Percentiles rank a stretch among this genome's conserved stretches.
These are phyloP conservation scores for Eristalinus aeneus DNA, from an alignment of 2,888 invertebrate genomes.

Conservation along the genomic window DNA sequence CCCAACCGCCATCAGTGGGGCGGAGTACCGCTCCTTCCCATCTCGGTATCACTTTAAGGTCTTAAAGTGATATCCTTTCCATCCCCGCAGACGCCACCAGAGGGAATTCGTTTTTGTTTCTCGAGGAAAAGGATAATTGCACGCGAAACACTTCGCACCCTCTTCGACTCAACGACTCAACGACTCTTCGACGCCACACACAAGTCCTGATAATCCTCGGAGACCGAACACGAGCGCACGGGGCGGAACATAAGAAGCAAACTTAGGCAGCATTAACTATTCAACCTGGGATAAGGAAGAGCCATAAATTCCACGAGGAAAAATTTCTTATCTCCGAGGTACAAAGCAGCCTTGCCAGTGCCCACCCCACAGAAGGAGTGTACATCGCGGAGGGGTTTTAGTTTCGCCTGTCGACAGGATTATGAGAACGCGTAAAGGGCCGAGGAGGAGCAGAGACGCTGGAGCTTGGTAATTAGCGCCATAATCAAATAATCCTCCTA, in stretches of 20 bases:
- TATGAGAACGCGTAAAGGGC: not conserved
- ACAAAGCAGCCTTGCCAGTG: slow-evolving; percentile 43
- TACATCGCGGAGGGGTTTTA: not conserved
- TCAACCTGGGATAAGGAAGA: slow-evolving; percentile 65
- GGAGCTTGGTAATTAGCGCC: slow-evolving; percentile 67
- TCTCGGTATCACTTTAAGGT: not conserved
- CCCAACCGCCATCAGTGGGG: slow-evolving; percentile 35
- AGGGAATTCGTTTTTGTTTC: not conserved
- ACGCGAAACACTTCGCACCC: slow-evolving; percentile 13
- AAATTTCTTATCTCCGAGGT: slow-evolving; percentile 61
- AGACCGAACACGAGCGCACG: not conserved
- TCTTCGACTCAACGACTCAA: not conserved
- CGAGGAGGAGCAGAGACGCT: not conserved
- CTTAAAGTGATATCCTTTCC: slow-evolving; percentile 31
- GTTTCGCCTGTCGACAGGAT: not conserved
- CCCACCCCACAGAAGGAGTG: not conserved
- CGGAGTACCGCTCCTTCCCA: not conserved
- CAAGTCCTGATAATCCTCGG: slow-evolving; percentile 54
- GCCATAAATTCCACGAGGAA: slow-evolving; percentile 58
- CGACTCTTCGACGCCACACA: slow-evolving; percentile 25
- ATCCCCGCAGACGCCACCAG: not conserved
- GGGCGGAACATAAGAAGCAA: slow-evolving; percentile 53
- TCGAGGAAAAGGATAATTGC: slow-evolving; percentile 22
- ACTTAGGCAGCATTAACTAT: slow-evolving; percentile 70
- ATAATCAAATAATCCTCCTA: slow-evolving; percentile 75